Base-by-base conservation (phyloP, 2,113 vertebrate species). In the Sander vitreus region DNA sequence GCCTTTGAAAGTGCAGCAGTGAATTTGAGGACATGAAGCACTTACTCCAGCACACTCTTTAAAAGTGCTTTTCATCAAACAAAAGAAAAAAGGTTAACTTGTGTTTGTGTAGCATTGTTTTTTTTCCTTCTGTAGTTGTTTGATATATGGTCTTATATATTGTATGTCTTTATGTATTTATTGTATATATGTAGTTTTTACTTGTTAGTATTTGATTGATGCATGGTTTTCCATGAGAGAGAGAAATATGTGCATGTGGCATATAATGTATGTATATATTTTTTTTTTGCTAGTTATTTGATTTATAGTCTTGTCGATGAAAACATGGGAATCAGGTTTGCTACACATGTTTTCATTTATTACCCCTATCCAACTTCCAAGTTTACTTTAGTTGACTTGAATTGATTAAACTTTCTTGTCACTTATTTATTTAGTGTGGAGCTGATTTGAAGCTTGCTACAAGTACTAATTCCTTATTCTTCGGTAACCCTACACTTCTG, bases 341-440 rank as follows among this genome's bases (percentile, higher is more conserved):
- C 15, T n/a, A 19, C 23, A n/a, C 55, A 50, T 36, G 21, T 84
- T 51, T 83, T 79, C 21, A 25, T 67, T 73, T 79, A 19, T 74
- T n/a, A 15, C 12, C 67, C 55, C 8, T 21, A 7, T 53, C 48
- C 80, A 67, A 39, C 47, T 73, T 88, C 62, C 66, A 82, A 75
- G 60, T 91, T 89, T 80, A 55, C 72, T 90, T 84, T 66, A 58
- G 64, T 50, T 23, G 48, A 51, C 80, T 81, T 68, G 70, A 87
- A 82, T 69, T 54, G 82, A 90, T 88, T 79, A 73, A 80, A 83
- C 65, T 80, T 63, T 70, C 64, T 75, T 65, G 84, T 82, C 62
- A 69, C 67, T 85, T 84, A 80, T 88, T 91, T 90, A 85, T 89
- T 88, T 89, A 68, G 77, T 60, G 71, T 69, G 73, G 50, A 60